Evolutionary conservation across 2,113 vertebrate species (phyloP).

Genomic region (Scomber japonicus): DNA sequence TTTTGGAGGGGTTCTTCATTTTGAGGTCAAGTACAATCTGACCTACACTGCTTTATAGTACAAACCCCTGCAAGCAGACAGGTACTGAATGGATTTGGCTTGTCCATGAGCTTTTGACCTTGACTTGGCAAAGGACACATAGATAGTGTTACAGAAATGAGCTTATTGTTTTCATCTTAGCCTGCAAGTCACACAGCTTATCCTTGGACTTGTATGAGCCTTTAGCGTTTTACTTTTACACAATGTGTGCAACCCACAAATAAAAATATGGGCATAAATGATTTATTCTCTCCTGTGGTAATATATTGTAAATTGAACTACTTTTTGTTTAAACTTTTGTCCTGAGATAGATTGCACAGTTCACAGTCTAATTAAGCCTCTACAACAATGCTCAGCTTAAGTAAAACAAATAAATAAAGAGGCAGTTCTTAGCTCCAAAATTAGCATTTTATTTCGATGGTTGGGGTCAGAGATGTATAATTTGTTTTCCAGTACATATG

Average conservation of each 20-base stretch:
- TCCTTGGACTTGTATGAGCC: conserved; percentile 11
- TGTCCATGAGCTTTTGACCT: conserved; percentile 51
- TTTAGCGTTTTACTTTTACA: neutral
- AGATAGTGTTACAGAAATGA: conserved; percentile 24
- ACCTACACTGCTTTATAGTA: conserved; percentile 37
- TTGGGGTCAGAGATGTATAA: conserved; percentile 97
- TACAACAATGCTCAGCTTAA: conserved; percentile 46
- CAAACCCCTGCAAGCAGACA: conserved; percentile 43
- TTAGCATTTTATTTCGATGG: conserved; percentile 99
- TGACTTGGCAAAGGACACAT: conserved; percentile 27
- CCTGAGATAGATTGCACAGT: conserved; percentile 46
- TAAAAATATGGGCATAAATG: conserved; percentile 43
- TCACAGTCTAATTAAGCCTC: conserved; percentile 64
- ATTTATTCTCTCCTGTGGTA: conserved; percentile 57
- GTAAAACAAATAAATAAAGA: conserved; percentile 69
- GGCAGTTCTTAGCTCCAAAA: conserved; percentile 95
- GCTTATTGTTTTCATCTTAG: conserved; percentile 26
- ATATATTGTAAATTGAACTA: conserved; percentile 5
- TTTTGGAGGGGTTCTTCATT: conserved; percentile 37
- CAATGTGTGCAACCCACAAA: conserved; percentile 38
- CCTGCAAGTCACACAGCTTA: conserved; percentile 22
- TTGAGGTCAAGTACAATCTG: conserved; percentile 59
- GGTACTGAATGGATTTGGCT: conserved; percentile 41
- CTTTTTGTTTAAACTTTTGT: conserved; percentile 39
- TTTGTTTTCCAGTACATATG: conserved; percentile 96